Conservation (phyloP, 2,888 invertebrate species). For the Drosophila aldrichi region DNA sequence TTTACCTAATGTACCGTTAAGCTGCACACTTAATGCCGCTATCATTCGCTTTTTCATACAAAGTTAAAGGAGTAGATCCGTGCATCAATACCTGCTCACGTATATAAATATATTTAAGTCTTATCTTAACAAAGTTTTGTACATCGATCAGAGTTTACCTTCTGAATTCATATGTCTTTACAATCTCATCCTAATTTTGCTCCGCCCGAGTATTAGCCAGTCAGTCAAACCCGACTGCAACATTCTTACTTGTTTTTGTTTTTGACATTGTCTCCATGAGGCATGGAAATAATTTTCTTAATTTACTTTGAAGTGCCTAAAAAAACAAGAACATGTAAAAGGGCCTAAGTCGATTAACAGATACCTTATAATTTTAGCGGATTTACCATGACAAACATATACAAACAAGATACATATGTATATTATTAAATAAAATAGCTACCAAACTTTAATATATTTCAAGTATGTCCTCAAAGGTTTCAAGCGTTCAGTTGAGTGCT, state of each 20-base stretch:
- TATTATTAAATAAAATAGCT: no score
- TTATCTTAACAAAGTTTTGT: neutral
- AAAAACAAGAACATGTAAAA: neutral
- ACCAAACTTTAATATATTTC: no score
- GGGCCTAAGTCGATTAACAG: neutral
- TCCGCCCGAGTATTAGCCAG: neutral
- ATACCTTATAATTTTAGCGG: neutral
- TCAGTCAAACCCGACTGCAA: neutral
- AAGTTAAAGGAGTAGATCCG: neutral
- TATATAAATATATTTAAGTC: neutral
- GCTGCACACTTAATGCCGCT: slow-evolving; percentile 71
- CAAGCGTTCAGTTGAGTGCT: no score
- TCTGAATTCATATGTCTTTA: neutral
- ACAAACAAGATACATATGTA: no score
- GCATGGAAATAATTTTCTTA: slow-evolving; percentile 63
- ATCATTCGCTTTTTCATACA: slow-evolving; percentile 38
- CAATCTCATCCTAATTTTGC: no score
- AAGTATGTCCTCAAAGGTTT: no score
- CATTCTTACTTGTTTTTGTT: neutral
- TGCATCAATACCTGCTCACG: neutral
- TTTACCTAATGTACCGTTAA: slow-evolving; percentile 80
- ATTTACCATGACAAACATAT: neutral
- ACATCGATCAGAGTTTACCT: no score
- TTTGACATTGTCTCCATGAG: slow-evolving; percentile 5
- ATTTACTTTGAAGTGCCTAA: slow-evolving; percentile 55